Evolutionary conservation across 2,113 vertebrate species (phyloP).

Genomic region (Vireo altiloquus): DNA sequence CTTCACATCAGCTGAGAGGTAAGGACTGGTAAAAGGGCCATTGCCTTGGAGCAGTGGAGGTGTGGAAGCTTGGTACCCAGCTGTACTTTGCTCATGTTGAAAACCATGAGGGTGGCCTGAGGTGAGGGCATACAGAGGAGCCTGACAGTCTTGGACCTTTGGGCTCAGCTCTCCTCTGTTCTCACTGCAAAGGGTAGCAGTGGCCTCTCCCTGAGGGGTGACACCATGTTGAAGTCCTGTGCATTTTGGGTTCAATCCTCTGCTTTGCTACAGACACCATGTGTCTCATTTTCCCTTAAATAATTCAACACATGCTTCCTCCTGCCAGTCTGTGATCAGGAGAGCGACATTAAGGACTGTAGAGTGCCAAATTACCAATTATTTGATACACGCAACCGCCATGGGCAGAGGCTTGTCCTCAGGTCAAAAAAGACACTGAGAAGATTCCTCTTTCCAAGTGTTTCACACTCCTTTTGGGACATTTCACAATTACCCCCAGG

Average conservation of each 20-base stretch:
- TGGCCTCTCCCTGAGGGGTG: neutral
- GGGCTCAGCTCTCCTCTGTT: neutral
- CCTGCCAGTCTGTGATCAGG: neutral
- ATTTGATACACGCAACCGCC: neutral
- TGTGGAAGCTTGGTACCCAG: neutral
- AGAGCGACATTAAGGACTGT: neutral
- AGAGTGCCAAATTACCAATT: neutral
- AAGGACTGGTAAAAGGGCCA: neutral
- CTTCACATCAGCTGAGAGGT: fast-evolving
- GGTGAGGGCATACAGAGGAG: neutral
- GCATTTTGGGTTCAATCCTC: neutral
- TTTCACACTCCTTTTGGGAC: neutral
- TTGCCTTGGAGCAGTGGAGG: neutral
- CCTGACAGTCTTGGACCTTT: neutral
- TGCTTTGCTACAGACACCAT: neutral
- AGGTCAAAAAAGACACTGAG: neutral
- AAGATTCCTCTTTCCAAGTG: neutral
- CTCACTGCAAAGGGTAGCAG: neutral
- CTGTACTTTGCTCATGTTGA: neutral
- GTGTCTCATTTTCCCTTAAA: neutral
- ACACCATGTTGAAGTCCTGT: fast-evolving
- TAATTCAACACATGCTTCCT: neutral
- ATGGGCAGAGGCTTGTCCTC: neutral
- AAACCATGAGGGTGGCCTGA: neutral
- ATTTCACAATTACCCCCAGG: neutral